A percentile compares a stretch with the other conserved stretches of the same genome.
These are phyloP conservation scores for Neoarius graeffei DNA, from an alignment of 2,113 vertebrate genomes.

Conservation along the genomic window DNA sequence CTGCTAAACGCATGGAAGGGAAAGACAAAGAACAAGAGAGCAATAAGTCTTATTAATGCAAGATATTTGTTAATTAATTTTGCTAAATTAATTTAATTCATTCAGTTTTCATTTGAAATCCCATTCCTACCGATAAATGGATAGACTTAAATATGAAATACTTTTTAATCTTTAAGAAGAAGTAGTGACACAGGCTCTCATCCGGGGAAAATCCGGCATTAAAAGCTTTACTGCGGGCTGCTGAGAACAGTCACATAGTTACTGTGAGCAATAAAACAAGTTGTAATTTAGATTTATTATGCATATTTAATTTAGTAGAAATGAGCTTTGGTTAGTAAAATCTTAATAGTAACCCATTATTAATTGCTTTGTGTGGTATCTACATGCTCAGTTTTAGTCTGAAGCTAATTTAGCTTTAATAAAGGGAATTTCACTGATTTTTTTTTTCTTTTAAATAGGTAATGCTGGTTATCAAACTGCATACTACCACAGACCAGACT, in stretches of 20 bases:
- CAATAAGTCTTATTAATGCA: neutral
- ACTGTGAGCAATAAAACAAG: neutral
- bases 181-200: neutral
- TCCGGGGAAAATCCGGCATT: neutral
- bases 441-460: neutral
- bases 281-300: neutral
- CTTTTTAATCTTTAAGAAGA: neutral
- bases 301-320: neutral
- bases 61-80: neutral
- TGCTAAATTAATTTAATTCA: neutral
- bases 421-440: neutral
- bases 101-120: neutral
- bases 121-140: neutral
- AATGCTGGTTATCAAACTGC: neutral
- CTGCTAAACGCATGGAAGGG: neutral
- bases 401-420: neutral
- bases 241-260: neutral
- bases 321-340: neutral
- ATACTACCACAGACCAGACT: neutral
- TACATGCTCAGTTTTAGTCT: neutral
- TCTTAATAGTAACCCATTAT: neutral
- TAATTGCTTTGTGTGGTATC: neutral
- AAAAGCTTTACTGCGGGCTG: neutral
- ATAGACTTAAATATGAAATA: neutral
- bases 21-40: neutral